These are phyloP conservation scores for Sciaenops ocellatus DNA, from an alignment of 2,797 vertebrate genomes.

Conservation along the genomic window DNA sequence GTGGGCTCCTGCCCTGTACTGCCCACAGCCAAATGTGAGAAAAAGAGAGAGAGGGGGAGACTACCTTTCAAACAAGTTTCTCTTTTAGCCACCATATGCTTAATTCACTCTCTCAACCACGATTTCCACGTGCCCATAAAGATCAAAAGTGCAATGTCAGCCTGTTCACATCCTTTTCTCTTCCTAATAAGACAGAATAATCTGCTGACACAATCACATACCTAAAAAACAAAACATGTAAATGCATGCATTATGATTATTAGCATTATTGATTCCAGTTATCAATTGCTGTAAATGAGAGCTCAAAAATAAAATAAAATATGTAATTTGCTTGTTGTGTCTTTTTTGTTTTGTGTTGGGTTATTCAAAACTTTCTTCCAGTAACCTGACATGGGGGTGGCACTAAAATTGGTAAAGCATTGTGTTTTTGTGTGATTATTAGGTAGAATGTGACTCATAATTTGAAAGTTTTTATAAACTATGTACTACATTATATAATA, in stretches of 20 bases:
- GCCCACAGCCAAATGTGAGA: constrained; percentile 46
- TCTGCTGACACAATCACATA: neutral
- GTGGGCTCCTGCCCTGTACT: constrained; percentile 58
- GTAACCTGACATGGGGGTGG: neutral
- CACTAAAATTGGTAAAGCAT: neutral
- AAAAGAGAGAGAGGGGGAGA: constrained; percentile 20
- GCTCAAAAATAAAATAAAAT: neutral
- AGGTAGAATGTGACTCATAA: no score
- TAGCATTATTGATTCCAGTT: neutral
- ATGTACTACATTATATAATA: no score
- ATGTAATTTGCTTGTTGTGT: neutral
- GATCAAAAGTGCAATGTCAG: constrained; percentile 52
- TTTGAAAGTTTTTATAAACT: no score
- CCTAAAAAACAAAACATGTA: neutral
- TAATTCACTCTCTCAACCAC: constrained; percentile 40
- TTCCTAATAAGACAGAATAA: neutral
- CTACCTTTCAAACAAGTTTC: constrained; percentile 43
- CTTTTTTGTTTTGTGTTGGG: neutral
- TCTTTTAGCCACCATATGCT: constrained; percentile 53
- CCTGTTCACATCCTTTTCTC: constrained; percentile 19
- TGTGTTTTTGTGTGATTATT: neutral
- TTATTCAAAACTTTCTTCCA: neutral
- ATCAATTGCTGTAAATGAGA: neutral
- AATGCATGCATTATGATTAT: neutral
- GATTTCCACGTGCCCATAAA: constrained; percentile 43